Percentiles rank a stretch among this genome's conserved stretches.
phyloP scores from a whole-genome alignment of 1,140 invertebrate genomes.

The Brachionus asplanchnoidis region DNA sequence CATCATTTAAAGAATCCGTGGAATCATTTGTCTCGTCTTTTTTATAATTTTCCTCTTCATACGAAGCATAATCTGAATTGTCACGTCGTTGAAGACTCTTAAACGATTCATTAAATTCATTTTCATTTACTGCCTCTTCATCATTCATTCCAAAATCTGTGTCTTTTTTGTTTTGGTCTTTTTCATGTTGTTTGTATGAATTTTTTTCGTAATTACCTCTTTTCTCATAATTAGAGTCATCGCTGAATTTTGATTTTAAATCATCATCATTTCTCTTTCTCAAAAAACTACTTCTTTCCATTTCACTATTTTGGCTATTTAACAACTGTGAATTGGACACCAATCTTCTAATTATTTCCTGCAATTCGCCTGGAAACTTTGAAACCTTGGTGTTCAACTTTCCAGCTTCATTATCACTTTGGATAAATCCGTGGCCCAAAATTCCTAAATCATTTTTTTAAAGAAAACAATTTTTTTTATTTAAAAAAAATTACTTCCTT shows the following conservation, averaged over 20 bases:
- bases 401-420: not conserved
- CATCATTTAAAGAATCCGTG: not conserved
- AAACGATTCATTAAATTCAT: slow-evolving; percentile 7
- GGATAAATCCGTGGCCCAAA: not conserved
- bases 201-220: not conserved
- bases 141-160: not conserved
- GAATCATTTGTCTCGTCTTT: not conserved
- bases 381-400: not conserved
- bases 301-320: not conserved
- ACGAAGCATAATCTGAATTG: not conserved
- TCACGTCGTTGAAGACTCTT: not conserved
- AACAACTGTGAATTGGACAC: not conserved
- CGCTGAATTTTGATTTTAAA: not conserved
- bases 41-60: not conserved
- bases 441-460: not conserved
- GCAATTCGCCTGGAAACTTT: not conserved
- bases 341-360: not conserved
- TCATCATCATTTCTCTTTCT: not conserved
- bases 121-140: slow-evolving; percentile 23
- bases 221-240: slow-evolving; percentile 21
- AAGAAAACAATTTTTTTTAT: not conserved
- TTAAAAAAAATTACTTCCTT: not conserved
- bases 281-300: not conserved
- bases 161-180: not conserved
- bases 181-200: not conserved